Evolutionary conservation across 2,888 invertebrate species (phyloP).

Genomic region (Eupithecia inturbata): DNA sequence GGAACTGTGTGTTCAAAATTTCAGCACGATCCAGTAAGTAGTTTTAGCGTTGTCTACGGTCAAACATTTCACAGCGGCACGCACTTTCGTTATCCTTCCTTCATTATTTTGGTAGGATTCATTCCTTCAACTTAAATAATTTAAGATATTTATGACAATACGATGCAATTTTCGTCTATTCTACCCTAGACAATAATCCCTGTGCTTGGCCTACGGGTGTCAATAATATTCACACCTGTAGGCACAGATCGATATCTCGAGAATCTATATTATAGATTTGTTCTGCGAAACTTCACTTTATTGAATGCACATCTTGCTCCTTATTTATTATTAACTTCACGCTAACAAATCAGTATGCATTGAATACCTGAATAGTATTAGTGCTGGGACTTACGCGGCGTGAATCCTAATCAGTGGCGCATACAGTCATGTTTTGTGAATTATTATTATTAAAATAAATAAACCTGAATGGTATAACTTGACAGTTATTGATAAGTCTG

Average conservation of each 20-base stretch:
- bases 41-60: too few relatives aligned
- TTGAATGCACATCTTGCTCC: conserved; percentile 18
- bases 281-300: conserved; percentile 6
- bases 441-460: conserved; percentile 27
- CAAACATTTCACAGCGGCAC: too few relatives aligned
- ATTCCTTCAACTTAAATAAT: too few relatives aligned
- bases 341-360: conserved; percentile 46
- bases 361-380: conserved; percentile 45
- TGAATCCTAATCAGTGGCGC: conserved; percentile 43
- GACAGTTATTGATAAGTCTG: conserved; percentile 28
- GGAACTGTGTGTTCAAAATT: too few relatives aligned
- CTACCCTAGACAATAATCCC: too few relatives aligned
- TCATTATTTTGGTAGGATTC: too few relatives aligned
- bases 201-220: too few relatives aligned
- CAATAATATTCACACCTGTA: too few relatives aligned
- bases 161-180: too few relatives aligned
- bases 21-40: too few relatives aligned
- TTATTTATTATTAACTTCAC: conserved; percentile 38
- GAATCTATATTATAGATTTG: background rate
- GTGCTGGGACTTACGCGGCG: conserved; percentile 34
- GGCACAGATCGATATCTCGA: background rate
- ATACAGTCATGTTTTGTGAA: conserved; percentile 37
- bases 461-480: conserved; percentile 18
- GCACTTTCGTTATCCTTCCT: too few relatives aligned
- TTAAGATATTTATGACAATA: too few relatives aligned